Percentiles rank a stretch among this genome's conserved stretches.
Conservation (phyloP, 2,797 vertebrate species). For the Cephalopachus bancanus region DNA sequence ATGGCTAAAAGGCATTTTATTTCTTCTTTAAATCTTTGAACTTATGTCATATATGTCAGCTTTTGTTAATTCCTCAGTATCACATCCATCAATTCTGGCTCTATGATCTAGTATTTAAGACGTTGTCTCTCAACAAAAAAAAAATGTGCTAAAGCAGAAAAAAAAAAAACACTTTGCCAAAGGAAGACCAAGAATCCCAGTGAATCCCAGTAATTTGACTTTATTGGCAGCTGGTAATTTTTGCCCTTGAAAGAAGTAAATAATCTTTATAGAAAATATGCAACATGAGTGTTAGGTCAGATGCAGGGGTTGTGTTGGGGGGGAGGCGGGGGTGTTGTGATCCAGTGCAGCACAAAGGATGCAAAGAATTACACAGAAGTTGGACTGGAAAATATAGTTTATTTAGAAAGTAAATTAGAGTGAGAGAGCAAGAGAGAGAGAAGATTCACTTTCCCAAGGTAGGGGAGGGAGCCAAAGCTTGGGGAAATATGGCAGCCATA, state of each 20-base stretch:
- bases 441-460: too few relatives aligned
- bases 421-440: too few relatives aligned
- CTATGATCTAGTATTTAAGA: background rate
- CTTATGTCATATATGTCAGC: background rate
- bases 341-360: too few relatives aligned
- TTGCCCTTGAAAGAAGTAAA: background rate
- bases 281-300: background rate
- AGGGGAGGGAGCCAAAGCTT: too few relatives aligned
- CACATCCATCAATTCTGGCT: background rate
- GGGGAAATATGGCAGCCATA: too few relatives aligned
- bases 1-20: constrained; percentile 23
- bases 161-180: background rate
- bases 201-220: background rate
- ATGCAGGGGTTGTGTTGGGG: too few relatives aligned
- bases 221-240: background rate
- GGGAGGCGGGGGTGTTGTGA: too few relatives aligned
- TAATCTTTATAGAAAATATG: background rate
- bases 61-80: constrained; percentile 6
- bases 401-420: too few relatives aligned
- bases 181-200: background rate
- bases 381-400: too few relatives aligned
- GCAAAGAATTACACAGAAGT: too few relatives aligned
- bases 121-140: background rate
- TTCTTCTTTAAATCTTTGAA: constrained; percentile 43
- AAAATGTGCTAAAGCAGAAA: background rate